Base-by-base conservation (phyloP, 1,140 invertebrate species). In the Drosophila neocordata region DNA sequence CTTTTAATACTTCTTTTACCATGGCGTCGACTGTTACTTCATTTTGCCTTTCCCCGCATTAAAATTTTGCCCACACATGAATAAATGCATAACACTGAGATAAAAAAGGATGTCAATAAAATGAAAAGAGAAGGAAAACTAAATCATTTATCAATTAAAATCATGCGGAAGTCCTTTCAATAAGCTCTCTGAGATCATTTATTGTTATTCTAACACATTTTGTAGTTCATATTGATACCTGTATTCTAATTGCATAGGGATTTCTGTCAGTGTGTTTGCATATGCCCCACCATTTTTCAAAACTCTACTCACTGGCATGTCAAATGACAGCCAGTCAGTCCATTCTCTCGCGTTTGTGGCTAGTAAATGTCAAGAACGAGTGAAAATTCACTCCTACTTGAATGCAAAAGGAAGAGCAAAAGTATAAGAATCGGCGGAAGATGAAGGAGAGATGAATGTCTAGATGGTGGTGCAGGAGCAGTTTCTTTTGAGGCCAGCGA, bases 331-430 rank as follows among this genome's bases (percentile, higher is more conserved):
- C 69, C 69, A 84, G 48, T 35, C 56, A 62, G n/a, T n/a, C 58
- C 34, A 64, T 15, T 34, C 48, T 37, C n/a, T 41, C 52, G 52
- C 24, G 48, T 70, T 73, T 65, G 51, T 31, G 48, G 34, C 57
- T 76, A 85, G 87, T 87, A 75, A 85, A 85, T 85, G 82, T 85
- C 82, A 85, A 87, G 78, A 85, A 87, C 82, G 82, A 85, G 82
- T 78, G 82, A 87, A 87, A 81, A 85, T 85, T 85, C 87, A 78
- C 82, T 48, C 41, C 15, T 18, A 73, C 82, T 75, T 85, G 87
- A 85, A 81, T n/a, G 81, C 69, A 82, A 72, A 53, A 48, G 58
- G 73, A 60, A 37, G 35, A 44, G 31, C 59, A 65, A 56, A 38
- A 35, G n/a, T 60, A 66, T 38, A 44, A 68, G 56, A 59, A 35